Evolutionary conservation across 2,888 invertebrate genomes (phyloP), one percentile per base, ranked within the genome.

Genomic region (Rhamnusium bicolor): DNA sequence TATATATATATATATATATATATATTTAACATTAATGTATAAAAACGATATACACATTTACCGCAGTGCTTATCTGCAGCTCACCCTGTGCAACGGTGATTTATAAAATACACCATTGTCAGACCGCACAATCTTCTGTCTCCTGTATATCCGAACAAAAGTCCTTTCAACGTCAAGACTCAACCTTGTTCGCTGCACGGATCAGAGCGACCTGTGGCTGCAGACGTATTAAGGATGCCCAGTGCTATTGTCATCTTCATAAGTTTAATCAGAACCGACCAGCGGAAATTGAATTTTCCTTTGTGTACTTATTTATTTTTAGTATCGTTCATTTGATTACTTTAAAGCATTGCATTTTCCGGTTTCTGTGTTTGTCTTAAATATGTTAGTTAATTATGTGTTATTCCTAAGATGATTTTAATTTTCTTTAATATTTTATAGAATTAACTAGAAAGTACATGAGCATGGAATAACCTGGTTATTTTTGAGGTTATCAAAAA

Each of bases 131-230:
- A 51, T 63, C 51, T 63, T 63, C 62, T 62, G 60, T 49, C 63
- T 47, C 24, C 63, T 51, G 63, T 51, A 16, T 14, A 49, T 49
- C 49, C 49, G 29, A 24, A 63, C 46, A 63, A 62, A 63, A 63
- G 63, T 63, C 63, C 63, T 63, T 63, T 63, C 63, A 63, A 51
- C 49, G 29, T 49, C 51, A 29, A 40, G 63, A 49, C 51, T 54
- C 24, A n/a, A 24, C n/a, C 54, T 63, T 16, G 47, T 61, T 63
- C 63, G 24, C 49, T 1, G 51, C 61, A 12, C 14, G 63, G 63
- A 63, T 63, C 51, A 63, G 63, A 24, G 49, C 49, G 63, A 63
- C 63, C 63, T 63, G 63, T 63, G 29, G 63, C 47, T 51, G 63
- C 29, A 51, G 63, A 63, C 27, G 63, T 63, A 63, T 63, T 63